Conservation (phyloP, 1,140 invertebrate genomes). For the Drosophila paulistorum region DNA sequence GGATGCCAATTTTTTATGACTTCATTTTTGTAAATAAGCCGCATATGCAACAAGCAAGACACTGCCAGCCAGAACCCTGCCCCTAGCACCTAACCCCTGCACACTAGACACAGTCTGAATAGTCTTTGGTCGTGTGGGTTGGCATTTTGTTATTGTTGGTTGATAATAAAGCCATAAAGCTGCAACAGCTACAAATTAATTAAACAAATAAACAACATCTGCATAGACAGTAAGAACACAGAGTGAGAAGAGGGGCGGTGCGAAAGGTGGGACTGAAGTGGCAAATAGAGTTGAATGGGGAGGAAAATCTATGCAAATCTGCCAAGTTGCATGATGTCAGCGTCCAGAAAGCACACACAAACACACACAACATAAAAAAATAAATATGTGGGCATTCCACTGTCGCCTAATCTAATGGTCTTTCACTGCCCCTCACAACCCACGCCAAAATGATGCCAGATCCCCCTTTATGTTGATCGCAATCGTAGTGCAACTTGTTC, state of each 20-base stretch:
- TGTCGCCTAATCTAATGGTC: conserved; percentile 45
- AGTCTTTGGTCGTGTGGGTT: conserved; percentile 49
- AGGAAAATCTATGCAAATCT: conserved; percentile 66
- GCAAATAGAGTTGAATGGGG: not conserved
- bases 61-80: not conserved
- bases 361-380: conserved; percentile 15
- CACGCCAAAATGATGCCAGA: conserved; percentile 36
- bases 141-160: conserved; percentile 29
- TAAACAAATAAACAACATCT: conserved; percentile 66
- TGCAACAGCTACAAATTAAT: conserved; percentile 69
- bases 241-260: conserved; percentile 16
- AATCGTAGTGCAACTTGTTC: conserved; percentile 52
- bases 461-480: conserved; percentile 38
- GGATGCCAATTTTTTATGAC: conserved; percentile 68
- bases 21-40: conserved; percentile 66
- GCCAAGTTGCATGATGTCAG: conserved; percentile 68
- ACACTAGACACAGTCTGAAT: conserved; percentile 13
- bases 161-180: conserved; percentile 56
- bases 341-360: conserved; percentile 40
- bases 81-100: not conserved
- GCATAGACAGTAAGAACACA: conserved; percentile 24
- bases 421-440: conserved; percentile 35
- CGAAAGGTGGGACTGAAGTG: conserved; percentile 5
- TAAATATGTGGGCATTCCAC: conserved; percentile 35
- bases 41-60: conserved; percentile 43